phyloP scores from a whole-genome alignment of 2,888 invertebrate species.

The Drosophila nigritarsus region DNA sequence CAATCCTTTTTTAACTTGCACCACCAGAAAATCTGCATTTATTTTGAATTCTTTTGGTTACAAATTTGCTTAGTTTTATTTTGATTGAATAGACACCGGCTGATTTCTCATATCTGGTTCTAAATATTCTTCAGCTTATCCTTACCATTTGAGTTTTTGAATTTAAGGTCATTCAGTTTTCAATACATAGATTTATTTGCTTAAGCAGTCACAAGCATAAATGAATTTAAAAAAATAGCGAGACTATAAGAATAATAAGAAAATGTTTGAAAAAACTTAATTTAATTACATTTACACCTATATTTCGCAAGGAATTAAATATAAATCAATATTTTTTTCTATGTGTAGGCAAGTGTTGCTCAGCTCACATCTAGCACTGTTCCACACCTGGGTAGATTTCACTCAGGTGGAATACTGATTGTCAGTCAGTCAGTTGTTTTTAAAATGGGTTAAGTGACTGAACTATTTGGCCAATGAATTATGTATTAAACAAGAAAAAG shows the following conservation, averaged over 20 bases:
- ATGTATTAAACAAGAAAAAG: background rate
- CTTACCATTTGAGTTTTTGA: background rate
- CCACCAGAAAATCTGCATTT: background rate
- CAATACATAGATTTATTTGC: no score
- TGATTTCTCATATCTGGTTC: no score
- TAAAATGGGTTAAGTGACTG: background rate
- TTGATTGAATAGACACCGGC: no score
- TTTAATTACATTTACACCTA: background rate
- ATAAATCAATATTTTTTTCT: background rate
- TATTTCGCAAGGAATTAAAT: background rate
- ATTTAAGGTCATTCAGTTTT: background rate
- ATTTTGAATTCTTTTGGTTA: background rate
- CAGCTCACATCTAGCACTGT: constrained; percentile 1
- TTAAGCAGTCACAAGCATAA: no score
- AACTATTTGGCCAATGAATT: background rate
- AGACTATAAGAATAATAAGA: background rate
- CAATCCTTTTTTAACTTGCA: background rate
- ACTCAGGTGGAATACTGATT: constrained; percentile 48
- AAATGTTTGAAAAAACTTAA: background rate
- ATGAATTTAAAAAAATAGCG: background rate
- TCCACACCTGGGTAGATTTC: constrained; percentile 23
- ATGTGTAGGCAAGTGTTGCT: background rate
- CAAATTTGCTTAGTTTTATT: background rate
- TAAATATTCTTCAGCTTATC: background rate
- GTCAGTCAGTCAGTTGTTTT: background rate